Base-by-base conservation (phyloP, 1,140 invertebrate genomes). In the Calephelis virginiensis region DNA sequence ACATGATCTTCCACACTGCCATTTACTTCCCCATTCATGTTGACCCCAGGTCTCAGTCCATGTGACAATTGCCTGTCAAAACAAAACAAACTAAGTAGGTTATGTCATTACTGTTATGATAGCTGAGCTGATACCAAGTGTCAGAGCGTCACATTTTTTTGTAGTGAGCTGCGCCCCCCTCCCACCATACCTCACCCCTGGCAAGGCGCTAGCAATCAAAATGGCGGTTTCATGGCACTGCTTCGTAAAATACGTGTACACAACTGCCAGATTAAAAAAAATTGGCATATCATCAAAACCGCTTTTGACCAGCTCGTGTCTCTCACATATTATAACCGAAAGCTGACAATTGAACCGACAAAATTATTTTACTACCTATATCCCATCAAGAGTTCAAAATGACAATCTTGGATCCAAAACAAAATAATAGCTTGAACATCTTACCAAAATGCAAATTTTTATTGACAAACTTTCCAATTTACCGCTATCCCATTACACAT, bases 181-280 rank as follows among this genome's bases (percentile, higher is more conserved):
- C 65, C 66, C 66, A 73, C 66, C 70, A 66, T 76, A 73, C 73
- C 75, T 74, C 73, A 72, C 82, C 79, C 77, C 75, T 80, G 79
- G 79, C 79, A 82, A 81, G 79, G 80, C 79, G 74, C 81, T 82
- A 82, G 78, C 80, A 85, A 88, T 86, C 85, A 88, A 88, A 88
- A 88, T 88, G 85, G 85, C 85, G 84, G 85, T 84, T 79, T 78
- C 75, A 85, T 81, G 75, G 80, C 80, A 85, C 77, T 75, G 74
- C 76, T 81, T 71, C 64, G 63, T 75, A 77, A 67, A 83, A 73
- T 85, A 86, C 83, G 80, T 85, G 81, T 85, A 80, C 75, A 77
- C 70, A 72, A 78, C 74, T 74, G 65, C 69, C 61, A 38, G 63
- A 75, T 40, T 69, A 66, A 77, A 48, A 46, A 48, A 17, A 37